Conservation (phyloP, 2,797 vertebrate species). For the Anableps anableps region DNA sequence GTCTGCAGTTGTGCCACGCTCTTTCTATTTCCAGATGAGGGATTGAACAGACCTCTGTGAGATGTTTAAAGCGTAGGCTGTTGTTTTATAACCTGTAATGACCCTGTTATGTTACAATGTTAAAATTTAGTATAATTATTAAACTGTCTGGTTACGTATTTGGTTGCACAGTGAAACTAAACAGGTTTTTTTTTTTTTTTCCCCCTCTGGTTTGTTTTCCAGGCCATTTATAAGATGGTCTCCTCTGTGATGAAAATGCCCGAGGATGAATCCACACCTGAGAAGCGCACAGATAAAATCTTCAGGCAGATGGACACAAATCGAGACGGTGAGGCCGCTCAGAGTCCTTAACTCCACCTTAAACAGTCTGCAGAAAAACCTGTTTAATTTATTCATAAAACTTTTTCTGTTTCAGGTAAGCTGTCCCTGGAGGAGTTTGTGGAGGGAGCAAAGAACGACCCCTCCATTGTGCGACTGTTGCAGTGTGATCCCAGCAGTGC, state of each 20-base stretch:
- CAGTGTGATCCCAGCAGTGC: conserved; percentile 98
- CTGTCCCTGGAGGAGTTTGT: conserved; percentile 98
- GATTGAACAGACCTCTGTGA: too few relatives aligned
- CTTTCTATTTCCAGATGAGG: too few relatives aligned
- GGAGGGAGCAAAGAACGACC: conserved; percentile 93
- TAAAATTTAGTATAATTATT: too few relatives aligned
- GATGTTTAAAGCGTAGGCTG: too few relatives aligned
- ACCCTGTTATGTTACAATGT: too few relatives aligned
- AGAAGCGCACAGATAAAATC: conserved; percentile 99
- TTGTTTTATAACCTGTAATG: too few relatives aligned
- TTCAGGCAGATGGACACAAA: conserved; percentile 99
- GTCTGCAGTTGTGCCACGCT: too few relatives aligned
- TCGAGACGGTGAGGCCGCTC: conserved; percentile 86
- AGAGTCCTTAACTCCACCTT: not conserved
- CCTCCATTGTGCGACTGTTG: conserved; percentile 95
- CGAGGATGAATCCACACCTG: conserved; percentile 96
- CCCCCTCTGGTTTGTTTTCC: not conserved
- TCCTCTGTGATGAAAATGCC: conserved; percentile 99
- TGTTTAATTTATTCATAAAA: not conserved
- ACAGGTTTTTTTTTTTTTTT: too few relatives aligned
- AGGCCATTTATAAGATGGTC: conserved; percentile 99
- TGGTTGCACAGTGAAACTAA: too few relatives aligned
- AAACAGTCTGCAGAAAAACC: not conserved
- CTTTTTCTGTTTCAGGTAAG: conserved; percentile 83
- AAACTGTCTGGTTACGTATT: too few relatives aligned